Conservation (phyloP, 1,140 invertebrate species). For the Halictus rubicundus region DNA sequence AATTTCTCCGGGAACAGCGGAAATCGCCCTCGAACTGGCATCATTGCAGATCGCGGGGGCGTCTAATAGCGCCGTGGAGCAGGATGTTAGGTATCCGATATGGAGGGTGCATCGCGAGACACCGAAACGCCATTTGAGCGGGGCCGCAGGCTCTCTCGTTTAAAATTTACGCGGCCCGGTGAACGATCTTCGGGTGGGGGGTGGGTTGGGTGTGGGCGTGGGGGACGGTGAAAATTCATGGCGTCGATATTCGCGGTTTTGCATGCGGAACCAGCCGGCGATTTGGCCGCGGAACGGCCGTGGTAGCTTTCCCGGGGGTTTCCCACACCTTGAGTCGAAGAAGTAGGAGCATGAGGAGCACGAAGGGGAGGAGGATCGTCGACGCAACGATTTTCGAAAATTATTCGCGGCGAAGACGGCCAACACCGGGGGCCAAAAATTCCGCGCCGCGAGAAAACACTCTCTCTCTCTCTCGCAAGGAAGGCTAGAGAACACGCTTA, state of each 20-base stretch:
- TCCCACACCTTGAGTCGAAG: neutral
- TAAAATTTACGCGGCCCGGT: constrained; percentile 31
- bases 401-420: constrained; percentile 22
- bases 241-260: constrained; percentile 43
- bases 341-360: neutral
- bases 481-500: neutral
- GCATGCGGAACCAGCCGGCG: constrained; percentile 5
- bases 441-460: neutral
- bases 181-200: constrained; percentile 14
- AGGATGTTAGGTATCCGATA: constrained; percentile 7
- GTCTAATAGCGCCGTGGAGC: neutral
- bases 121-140: constrained; percentile 17
- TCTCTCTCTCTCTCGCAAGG: neutral
- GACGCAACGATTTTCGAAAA: constrained; percentile 29
- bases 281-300: constrained; percentile 20
- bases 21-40: too few relatives aligned
- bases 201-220: too few relatives aligned
- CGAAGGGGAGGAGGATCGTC: too few relatives aligned
- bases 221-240: constrained; percentile 20
- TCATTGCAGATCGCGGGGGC: neutral
- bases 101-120: constrained; percentile 1
- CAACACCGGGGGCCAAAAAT: constrained; percentile 19
- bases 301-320: neutral
- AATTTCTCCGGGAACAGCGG: too few relatives aligned
- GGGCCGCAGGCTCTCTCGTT: constrained; percentile 20